Evolutionary conservation across 2,888 invertebrate species (phyloP).

Genomic region (Conchocele bisecta): DNA sequence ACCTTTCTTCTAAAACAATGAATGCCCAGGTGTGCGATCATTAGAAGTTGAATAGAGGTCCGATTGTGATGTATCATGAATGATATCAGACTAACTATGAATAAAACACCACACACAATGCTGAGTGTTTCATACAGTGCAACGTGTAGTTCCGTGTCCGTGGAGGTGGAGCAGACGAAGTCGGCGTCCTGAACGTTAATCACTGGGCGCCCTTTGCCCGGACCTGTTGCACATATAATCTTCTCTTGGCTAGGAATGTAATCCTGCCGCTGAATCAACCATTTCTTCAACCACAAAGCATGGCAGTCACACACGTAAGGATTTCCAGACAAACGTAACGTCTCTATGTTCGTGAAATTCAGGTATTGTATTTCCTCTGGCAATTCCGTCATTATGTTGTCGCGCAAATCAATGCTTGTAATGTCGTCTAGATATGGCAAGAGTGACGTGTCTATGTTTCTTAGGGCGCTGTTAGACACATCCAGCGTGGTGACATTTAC

Average conservation of each 20-base stretch:
- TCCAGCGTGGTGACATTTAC: conserved; percentile 32
- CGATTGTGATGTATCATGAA: not conserved
- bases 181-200: conserved; percentile 22
- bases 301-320: conserved; percentile 64
- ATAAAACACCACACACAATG: not conserved
- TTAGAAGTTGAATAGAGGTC: conserved; percentile 11
- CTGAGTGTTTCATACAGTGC: not conserved
- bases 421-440: conserved; percentile 21
- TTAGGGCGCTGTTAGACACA: conserved; percentile 44
- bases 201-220: conserved; percentile 11
- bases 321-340: conserved; percentile 45
- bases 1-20: conserved; percentile 18
- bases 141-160: too few relatives aligned
- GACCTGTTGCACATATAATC: conserved; percentile 25
- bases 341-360: conserved; percentile 13
- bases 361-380: conserved; percentile 42
- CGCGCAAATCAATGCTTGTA: conserved; percentile 32
- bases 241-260: conserved; percentile 24
- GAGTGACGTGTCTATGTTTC: conserved; percentile 19
- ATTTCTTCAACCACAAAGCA: conserved; percentile 63
- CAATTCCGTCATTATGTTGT: conserved; percentile 43
- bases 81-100: not conserved
- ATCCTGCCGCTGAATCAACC: conserved; percentile 38
- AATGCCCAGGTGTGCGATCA: conserved; percentile 24
- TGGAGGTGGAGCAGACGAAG: conserved; percentile 25